Evolutionary conservation across 2,888 invertebrate species (phyloP), one percentile per base, ranked within the genome.

Genomic region (Onchidella celtica): DNA sequence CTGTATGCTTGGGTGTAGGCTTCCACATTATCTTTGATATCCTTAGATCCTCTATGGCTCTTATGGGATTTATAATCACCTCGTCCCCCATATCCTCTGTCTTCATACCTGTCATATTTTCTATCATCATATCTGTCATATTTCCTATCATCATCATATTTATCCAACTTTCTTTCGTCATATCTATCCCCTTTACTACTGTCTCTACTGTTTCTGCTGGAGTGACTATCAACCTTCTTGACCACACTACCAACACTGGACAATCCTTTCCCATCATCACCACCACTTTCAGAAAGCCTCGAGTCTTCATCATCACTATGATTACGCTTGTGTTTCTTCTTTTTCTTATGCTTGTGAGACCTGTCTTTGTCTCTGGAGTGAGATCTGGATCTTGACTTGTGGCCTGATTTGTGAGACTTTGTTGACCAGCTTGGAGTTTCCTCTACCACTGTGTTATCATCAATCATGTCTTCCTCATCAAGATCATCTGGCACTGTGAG

Each of bases 401-500:
- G 73, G 3, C 66, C 34, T 57, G 65, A 69, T 38, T 69, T 69
- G 73, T 57, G 63, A 36, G 59, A 29, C 40, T 77, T 76, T 3
- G 47, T 36, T 29, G 73, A 59, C 66, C 59, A 57, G 1, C 61
- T 57, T 29, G 82, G n/a, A 17, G 65, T 61, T 27, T 70, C 77
- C 14, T 81, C 75, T 32, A 70, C 36, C 17, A 83, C 79, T 21
- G 80, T 75, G 21, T 76, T 75, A 11, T 81, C 84, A 68, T 76
- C 79, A 2, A 74, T 66, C 77, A 78, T 81, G n/a, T 82, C 77
- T 27, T 81, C 75, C 59, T 83, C 81, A 40, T 81, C 83, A 40
- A 81, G 65, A 47, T 81, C 83, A 75, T 82, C 80, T n/a, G 76
- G 68, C 61, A 73, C 80, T 65, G 87, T 85, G 3, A 87, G 84